Conservation (phyloP, 2,113 vertebrate genomes). For the Zosterops hypoxanthus region DNA sequence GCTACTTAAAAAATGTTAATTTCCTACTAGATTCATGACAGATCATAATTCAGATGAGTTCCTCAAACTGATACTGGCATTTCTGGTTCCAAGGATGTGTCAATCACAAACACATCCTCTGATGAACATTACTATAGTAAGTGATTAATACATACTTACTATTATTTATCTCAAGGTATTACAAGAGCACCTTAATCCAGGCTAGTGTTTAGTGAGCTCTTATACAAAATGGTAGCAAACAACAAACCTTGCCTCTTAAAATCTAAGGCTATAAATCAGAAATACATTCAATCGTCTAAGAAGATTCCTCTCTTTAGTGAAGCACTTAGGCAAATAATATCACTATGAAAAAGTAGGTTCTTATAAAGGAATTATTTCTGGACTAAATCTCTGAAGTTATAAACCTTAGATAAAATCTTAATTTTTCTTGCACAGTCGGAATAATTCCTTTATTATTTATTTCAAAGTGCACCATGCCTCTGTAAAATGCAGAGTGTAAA, state of each 20-base stretch:
- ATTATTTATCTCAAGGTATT: neutral
- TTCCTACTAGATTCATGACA: neutral
- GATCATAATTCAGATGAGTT: neutral
- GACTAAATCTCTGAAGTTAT: neutral
- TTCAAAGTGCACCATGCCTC: neutral
- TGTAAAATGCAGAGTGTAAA: neutral
- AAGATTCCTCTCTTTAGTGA: neutral
- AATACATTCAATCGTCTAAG: neutral
- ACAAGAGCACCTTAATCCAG: neutral
- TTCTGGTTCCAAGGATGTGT: neutral
- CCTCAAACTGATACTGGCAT: neutral
- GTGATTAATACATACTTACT: neutral
- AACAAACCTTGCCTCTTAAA: neutral
- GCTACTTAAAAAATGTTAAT: neutral
- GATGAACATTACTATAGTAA: neutral
- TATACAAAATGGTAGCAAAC: neutral
- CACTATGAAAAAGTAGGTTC: neutral
- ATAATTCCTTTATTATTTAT: neutral
- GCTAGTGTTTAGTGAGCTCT: neutral
- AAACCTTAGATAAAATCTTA: neutral
- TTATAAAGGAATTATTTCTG: neutral
- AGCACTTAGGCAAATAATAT: slow-evolving; percentile 1
- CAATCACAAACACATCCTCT: neutral
- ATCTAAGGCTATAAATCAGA: neutral
- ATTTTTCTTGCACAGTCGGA: neutral